Conservation (phyloP, 2,888 invertebrate genomes). For the Gisinianus flammeolus region DNA sequence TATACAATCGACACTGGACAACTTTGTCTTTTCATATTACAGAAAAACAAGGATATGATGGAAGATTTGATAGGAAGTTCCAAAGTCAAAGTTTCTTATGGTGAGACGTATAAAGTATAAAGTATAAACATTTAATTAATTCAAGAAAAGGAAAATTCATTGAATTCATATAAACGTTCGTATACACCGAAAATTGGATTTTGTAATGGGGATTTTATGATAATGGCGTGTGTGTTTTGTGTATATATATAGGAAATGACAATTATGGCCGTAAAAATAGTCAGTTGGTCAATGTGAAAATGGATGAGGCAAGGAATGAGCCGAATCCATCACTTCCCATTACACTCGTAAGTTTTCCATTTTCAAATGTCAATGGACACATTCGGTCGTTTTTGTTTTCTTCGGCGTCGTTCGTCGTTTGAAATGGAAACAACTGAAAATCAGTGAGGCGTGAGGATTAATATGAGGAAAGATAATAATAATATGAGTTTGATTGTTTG, state of each 20-base stretch:
- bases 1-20: slow-evolving; percentile 35
- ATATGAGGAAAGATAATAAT: too few relatives aligned
- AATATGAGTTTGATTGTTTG: not conserved
- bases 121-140: too few relatives aligned
- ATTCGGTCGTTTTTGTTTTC: not conserved
- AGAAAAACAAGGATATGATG: slow-evolving; percentile 80
- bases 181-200: too few relatives aligned
- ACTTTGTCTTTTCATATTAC: slow-evolving; percentile 62
- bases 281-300: slow-evolving; percentile 58
- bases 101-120: not conserved
- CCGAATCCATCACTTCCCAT: slow-evolving; percentile 73
- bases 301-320: slow-evolving; percentile 69
- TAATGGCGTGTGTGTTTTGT: not conserved
- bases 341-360: slow-evolving; percentile 66
- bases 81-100: slow-evolving; percentile 65
- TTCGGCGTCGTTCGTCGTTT: not conserved
- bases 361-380: not conserved
- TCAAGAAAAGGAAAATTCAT: not conserved
- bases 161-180: not conserved
- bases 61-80: slow-evolving; percentile 73
- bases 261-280: slow-evolving; percentile 20
- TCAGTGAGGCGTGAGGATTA: too few relatives aligned
- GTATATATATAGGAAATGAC: slow-evolving; percentile 3
- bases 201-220: too few relatives aligned
- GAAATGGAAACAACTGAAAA: too few relatives aligned